Evolutionary conservation across 2,888 invertebrate species (phyloP).

Genomic region (Drosophila mercatorum): DNA sequence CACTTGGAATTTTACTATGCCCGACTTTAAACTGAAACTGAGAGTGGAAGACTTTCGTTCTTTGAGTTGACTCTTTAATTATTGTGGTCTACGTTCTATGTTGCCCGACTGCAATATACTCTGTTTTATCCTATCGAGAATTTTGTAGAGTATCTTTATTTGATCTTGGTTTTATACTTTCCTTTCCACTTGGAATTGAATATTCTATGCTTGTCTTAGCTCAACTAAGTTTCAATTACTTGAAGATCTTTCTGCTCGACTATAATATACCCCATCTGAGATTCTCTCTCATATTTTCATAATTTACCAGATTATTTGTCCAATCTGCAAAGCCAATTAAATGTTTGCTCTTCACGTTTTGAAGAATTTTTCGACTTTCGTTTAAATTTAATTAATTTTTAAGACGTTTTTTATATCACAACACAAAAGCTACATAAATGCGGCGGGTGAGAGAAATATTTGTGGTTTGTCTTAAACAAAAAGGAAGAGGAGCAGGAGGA

Average conservation of each 20-base stretch:
- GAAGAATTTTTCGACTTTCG: background rate
- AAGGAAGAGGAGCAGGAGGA: background rate
- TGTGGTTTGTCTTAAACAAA: background rate
- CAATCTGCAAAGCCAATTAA: conserved; percentile 17
- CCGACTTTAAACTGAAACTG: background rate
- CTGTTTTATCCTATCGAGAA: too few relatives aligned
- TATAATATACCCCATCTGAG: background rate
- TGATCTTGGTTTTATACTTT: too few relatives aligned
- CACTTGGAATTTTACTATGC: background rate
- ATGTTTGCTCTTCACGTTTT: background rate
- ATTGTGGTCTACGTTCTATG: too few relatives aligned
- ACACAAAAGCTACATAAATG: conserved; percentile 39
- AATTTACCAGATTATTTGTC: background rate
- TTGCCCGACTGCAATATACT: too few relatives aligned
- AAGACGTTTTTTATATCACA: background rate
- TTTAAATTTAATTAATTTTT: conserved; percentile 18
- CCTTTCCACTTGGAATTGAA: too few relatives aligned
- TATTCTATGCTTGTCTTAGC: too few relatives aligned
- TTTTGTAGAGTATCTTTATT: too few relatives aligned
- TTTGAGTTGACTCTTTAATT: too few relatives aligned
- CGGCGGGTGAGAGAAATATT: background rate
- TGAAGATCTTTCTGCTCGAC: background rate
- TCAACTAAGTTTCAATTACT: background rate
- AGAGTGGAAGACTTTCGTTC: too few relatives aligned
- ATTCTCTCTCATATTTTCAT: background rate